phyloP scores from a whole-genome alignment of 2,888 invertebrate genomes.

The Epinotia demarniana region DNA sequence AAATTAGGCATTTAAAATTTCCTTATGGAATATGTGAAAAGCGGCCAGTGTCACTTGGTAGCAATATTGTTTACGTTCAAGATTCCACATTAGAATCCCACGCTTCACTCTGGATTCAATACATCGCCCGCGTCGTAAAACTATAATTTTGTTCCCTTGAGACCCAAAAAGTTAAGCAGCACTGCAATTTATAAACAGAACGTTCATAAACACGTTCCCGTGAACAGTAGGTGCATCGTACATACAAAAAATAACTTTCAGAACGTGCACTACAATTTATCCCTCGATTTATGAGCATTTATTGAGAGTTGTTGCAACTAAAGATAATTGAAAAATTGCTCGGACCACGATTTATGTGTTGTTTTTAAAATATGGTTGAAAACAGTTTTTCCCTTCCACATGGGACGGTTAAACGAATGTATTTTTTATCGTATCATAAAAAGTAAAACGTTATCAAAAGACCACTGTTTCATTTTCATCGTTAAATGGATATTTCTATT shows the following conservation, averaged over 20 bases:
- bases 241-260: conserved; percentile 10
- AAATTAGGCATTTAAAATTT: too few species aligned
- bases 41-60: too few species aligned
- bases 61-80: too few species aligned
- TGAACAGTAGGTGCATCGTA: not conserved
- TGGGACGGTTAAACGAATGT: not conserved
- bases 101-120: too few species aligned
- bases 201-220: too few species aligned
- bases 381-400: not conserved
- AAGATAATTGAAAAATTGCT: conserved; percentile 41
- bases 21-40: too few species aligned
- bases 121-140: too few species aligned
- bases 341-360: conserved; percentile 9
- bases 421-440: not conserved
- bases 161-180: too few species aligned
- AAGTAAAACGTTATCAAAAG: not conserved
- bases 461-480: not conserved
- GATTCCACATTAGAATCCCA: too few species aligned
- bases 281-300: conserved; percentile 34
- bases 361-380: conserved; percentile 4
- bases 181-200: too few species aligned
- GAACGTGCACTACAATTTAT: conserved; percentile 23
- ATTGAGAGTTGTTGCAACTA: conserved; percentile 26
- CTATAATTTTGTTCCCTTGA: too few species aligned
- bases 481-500: not conserved